Evolutionary conservation across 2,888 invertebrate species (phyloP).

Genomic region (Coenonympha arcania): DNA sequence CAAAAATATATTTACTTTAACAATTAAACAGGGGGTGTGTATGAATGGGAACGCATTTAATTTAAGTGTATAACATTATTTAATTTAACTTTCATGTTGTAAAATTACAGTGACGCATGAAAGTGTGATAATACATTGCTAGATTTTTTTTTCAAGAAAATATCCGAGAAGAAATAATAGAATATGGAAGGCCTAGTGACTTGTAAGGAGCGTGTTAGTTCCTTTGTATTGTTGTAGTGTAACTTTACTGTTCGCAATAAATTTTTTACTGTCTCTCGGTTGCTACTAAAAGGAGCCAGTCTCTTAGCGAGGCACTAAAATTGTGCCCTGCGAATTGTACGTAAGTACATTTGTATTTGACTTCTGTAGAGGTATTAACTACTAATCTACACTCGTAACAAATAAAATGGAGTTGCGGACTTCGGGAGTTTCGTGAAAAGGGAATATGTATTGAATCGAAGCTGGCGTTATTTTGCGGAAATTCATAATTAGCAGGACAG

Average conservation of each 20-base stretch:
- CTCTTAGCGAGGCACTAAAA: not conserved
- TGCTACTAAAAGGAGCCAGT: not conserved
- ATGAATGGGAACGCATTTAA: too few relatives aligned
- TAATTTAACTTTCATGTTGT: too few relatives aligned
- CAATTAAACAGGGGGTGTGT: too few relatives aligned
- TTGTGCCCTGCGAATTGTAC: not conserved
- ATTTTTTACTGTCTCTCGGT: conserved; percentile 3
- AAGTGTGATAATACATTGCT: too few relatives aligned
- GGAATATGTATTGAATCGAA: not conserved
- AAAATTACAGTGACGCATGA: too few relatives aligned
- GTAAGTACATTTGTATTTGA: not conserved
- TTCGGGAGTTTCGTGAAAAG: not conserved
- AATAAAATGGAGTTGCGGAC: not conserved
- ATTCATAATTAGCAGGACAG: too few relatives aligned
- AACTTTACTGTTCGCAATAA: conserved; percentile 9
- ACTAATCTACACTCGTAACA: not conserved
- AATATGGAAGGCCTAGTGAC: not conserved
- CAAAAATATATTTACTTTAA: too few relatives aligned
- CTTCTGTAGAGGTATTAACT: not conserved
- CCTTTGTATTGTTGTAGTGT: conserved; percentile 8
- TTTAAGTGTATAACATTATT: too few relatives aligned
- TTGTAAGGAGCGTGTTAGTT: conserved; percentile 1
- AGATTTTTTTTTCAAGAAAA: not conserved
- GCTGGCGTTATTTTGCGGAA: too few relatives aligned
- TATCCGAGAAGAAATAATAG: not conserved